Evolutionary conservation across 2,113 vertebrate species (phyloP), one percentile per base, ranked within the genome.

Genomic region (Saguinus imperator): DNA sequence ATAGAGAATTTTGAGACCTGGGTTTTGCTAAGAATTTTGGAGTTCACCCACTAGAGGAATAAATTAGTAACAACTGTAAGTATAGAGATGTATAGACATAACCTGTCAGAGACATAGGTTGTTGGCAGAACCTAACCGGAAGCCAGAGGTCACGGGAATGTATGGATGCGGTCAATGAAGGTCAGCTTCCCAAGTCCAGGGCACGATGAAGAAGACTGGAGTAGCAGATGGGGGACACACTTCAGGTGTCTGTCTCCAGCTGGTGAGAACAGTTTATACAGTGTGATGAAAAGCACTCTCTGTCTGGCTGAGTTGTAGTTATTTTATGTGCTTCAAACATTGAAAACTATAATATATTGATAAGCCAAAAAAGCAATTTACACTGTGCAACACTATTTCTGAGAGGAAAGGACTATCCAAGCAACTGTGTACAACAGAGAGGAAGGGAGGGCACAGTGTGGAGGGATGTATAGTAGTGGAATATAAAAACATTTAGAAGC

Each of bases 1-100:
- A 72, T 64, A 66, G 52, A 20, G 17, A 16, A 64, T 45, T 89
- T 81, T 81, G 68, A 88, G 43, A 40, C 10, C 16, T 73, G 52
- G 18, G 23, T 52, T 86, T 96, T 72, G 1, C n/a, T 89, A 68
- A 89, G 40, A 79, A 43, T 75, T 43, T 87, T 55, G n/a, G 40
- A 77, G 45, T 73, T 87, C 72, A 45, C 4, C 32, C 12, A 52
- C 11, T 57, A 4, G 18, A 85, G 25, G 64, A 25, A 32, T 32
- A 64, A 57, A 18, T 0, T 11, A 87, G 25, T 8, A 64, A 55
- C 43, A 70, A 16, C 7, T 81, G 55, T 81, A 61, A 2, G 5
- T 32, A 23, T 14, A 70, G 8, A 87, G 57, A 70, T 84, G 58
- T 85, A 23, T 25, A 48, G 1, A n/a, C 40, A 37, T 3, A 37